A percentile compares a stretch with the other conserved stretches of the same genome.
These are phyloP conservation scores for Desmophyllum pertusum DNA, from an alignment of 92 coral and sea anemone genomes.

Conservation along the genomic window DNA sequence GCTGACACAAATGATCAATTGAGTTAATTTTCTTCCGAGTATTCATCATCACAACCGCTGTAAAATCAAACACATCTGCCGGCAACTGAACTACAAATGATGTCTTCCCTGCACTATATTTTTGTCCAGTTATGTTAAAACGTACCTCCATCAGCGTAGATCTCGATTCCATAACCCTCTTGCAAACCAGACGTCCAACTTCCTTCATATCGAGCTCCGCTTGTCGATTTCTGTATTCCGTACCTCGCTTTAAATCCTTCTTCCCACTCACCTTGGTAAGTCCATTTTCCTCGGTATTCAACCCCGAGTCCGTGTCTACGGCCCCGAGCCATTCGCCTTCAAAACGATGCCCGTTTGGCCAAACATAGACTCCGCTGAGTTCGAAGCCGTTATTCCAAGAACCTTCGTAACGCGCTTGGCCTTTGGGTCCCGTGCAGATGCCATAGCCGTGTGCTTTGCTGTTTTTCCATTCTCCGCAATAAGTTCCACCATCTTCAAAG, in stretches of 20 bases:
- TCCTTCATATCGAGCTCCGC: constrained; percentile 89
- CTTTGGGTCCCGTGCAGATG: constrained; percentile 92
- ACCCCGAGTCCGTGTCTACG: constrained; percentile 88
- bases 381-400: constrained; percentile 92
- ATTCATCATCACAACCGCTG: background rate
- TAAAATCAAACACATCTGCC: constrained; percentile 3
- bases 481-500: constrained; percentile 96
- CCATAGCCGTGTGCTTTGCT: constrained; percentile 94
- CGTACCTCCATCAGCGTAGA: constrained; percentile 89
- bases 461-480: constrained; percentile 92
- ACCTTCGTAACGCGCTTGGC: constrained; percentile 94
- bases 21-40: constrained; percentile 14
- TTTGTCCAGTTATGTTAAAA: background rate
- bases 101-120: background rate
- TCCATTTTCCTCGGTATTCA: constrained; percentile 90
- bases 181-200: constrained; percentile 95
- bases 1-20: constrained; percentile 48
- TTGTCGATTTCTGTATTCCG: constrained; percentile 80
- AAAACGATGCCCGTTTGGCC: constrained; percentile 91
- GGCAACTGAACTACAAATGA: background rate
- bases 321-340: constrained; percentile 90
- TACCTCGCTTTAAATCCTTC: constrained; percentile 90
- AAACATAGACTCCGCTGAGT: constrained; percentile 87
- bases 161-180: constrained; percentile 90
- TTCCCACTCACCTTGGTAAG: constrained; percentile 91